Conservation (phyloP, 53 echinoderm and acorn worm species). For the Echinarachnius parma region DNA sequence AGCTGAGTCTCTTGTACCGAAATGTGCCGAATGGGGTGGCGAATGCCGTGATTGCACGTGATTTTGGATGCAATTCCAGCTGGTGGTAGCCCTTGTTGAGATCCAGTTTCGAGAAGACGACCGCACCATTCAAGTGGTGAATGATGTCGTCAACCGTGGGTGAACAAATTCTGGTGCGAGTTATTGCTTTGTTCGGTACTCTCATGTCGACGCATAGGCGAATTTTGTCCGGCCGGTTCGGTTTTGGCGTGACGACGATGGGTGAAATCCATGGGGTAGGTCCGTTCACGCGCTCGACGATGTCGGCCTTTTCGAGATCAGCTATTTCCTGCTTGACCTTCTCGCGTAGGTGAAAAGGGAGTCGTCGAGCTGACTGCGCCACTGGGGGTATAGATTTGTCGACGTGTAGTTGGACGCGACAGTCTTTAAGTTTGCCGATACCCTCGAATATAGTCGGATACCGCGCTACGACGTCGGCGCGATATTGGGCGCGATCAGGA, state of each 20-base stretch:
- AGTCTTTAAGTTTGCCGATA: conserved; percentile 21
- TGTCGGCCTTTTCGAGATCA: conserved; percentile 16
- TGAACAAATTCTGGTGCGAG: neutral
- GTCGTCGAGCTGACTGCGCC: conserved; percentile 37
- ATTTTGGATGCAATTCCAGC: conserved; percentile 5
- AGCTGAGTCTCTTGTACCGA: conserved; percentile 36
- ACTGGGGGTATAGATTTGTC: conserved; percentile 8
- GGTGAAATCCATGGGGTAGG: conserved; percentile 41
- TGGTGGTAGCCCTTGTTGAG: conserved; percentile 40
- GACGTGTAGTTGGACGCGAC: neutral
- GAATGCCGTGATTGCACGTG: conserved; percentile 19
- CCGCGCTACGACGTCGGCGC: neutral
- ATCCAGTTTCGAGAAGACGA: conserved; percentile 45
- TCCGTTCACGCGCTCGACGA: conserved; percentile 21
- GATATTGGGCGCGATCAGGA: neutral
- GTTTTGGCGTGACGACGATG: conserved; percentile 26
- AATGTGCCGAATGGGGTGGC: conserved; percentile 18
- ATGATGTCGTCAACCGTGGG: conserved; percentile 40
- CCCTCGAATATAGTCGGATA: conserved; percentile 4
- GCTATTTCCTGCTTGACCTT: conserved; percentile 27
- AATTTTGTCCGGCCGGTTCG: conserved; percentile 1
- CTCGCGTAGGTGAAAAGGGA: conserved; percentile 38
- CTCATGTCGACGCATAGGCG: conserved; percentile 31
- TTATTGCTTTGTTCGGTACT: conserved; percentile 11
- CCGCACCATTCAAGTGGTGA: conserved; percentile 17